Evolutionary conservation across 2,888 invertebrate genomes (phyloP).

Genomic region (Steinernema scapterisci): DNA sequence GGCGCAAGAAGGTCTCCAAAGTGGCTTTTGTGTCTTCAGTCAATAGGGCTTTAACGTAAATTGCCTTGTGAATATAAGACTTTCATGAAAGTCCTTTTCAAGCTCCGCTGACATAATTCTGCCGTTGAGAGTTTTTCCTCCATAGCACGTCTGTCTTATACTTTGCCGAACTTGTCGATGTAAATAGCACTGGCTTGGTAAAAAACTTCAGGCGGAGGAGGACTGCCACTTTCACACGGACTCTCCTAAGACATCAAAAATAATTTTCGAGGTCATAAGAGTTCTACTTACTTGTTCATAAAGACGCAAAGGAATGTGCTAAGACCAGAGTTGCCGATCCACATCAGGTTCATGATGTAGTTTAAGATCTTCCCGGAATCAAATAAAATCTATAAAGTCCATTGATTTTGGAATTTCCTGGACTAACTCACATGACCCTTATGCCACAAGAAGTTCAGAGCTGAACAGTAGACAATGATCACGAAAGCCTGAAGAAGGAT

Average conservation of each 20-base stretch:
- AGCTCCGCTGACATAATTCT: no score
- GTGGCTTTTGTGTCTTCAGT: no score
- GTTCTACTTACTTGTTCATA: neutral
- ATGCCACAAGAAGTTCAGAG: neutral
- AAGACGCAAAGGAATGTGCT: neutral
- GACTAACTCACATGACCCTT: neutral
- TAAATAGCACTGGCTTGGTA: neutral
- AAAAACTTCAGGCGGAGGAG: no score
- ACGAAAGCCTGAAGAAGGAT: constrained; percentile 4
- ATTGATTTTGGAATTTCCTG: neutral
- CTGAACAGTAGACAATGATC: constrained; percentile 19
- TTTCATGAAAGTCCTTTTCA: no score
- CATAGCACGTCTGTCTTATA: neutral
- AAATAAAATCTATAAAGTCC: neutral
- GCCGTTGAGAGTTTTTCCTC: no score
- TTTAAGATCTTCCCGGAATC: neutral
- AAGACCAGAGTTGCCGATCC: constrained; percentile 8
- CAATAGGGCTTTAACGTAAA: no score
- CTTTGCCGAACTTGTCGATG: neutral
- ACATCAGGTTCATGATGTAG: neutral
- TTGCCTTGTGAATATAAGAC: no score
- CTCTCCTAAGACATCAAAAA: neutral
- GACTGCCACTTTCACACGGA: neutral
- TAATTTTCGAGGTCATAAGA: neutral
- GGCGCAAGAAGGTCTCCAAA: no score